These are phyloP conservation scores for Arbacia lixula DNA, from an alignment of 53 echinoderm and acorn worm species.

Conservation along the genomic window DNA sequence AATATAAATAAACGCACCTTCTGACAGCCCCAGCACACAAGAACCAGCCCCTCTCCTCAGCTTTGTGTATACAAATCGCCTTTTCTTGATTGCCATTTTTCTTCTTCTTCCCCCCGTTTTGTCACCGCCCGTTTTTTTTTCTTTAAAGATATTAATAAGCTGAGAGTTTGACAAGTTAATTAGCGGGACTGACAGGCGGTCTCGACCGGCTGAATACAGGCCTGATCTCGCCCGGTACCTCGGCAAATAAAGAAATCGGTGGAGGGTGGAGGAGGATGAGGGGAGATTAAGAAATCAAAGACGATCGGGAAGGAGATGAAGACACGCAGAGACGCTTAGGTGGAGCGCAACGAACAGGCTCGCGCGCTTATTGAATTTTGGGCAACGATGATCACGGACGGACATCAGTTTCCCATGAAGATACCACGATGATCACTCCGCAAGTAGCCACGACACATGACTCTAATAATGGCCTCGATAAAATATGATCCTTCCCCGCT, in stretches of 20 bases:
- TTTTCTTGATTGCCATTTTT: neutral
- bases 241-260: slow-evolving; percentile 39
- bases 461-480: slow-evolving; percentile 32
- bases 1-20: slow-evolving; percentile 48
- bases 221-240: slow-evolving; percentile 42
- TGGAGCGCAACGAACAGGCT: slow-evolving; percentile 27
- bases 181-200: slow-evolving; percentile 41
- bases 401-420: too few species aligned
- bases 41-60: slow-evolving; percentile 1
- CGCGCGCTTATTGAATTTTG: slow-evolving; percentile 53
- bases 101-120: neutral
- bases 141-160: slow-evolving; percentile 44
- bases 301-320: slow-evolving; percentile 4
- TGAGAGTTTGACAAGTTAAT: slow-evolving; percentile 55
- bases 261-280: slow-evolving; percentile 47
- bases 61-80: neutral
- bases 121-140: neutral
- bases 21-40: neutral
- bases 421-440: too few species aligned
- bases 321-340: slow-evolving; percentile 13
- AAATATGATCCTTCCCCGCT: slow-evolving; percentile 31
- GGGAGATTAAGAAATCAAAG: slow-evolving; percentile 50
- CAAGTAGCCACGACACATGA: too few species aligned
- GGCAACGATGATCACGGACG: slow-evolving; percentile 16
- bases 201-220: slow-evolving; percentile 13